Conservation (phyloP, 2,113 vertebrate species). For the Nipponia nippon region DNA sequence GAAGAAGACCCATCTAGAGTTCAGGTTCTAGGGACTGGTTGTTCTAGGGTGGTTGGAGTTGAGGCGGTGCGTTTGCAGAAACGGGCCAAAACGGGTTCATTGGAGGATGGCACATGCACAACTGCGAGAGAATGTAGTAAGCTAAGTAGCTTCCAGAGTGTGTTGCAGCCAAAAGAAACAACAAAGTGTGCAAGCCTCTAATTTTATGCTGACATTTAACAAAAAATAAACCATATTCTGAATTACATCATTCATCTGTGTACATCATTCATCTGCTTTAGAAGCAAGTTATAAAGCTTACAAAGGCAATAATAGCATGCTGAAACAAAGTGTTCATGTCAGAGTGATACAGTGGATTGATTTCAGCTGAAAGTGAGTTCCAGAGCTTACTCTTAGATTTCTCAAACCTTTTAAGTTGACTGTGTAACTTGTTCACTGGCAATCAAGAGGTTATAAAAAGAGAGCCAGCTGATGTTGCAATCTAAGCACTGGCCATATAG, state of each 20-base stretch:
- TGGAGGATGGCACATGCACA: neutral
- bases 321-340: neutral
- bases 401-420: neutral
- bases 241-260: neutral
- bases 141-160: neutral
- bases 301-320: neutral
- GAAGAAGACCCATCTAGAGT: rapidly evolving
- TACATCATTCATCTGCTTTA: neutral
- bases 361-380: neutral
- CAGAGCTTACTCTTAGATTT: neutral
- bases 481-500: slow-evolving; percentile 36
- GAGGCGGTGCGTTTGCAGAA: neutral
- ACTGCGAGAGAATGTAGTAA: neutral
- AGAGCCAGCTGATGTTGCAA: slow-evolving; percentile 52
- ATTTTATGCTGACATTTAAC: slow-evolving; percentile 21
- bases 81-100: neutral
- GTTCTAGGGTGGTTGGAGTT: neutral
- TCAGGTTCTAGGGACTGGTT: neutral
- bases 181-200: neutral
- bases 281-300: neutral
- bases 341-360: neutral
- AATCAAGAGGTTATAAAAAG: slow-evolving; percentile 39
- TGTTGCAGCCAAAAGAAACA: neutral
- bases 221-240: neutral
- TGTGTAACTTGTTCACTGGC: neutral